Base-by-base conservation (phyloP, 2,797 vertebrate species). In the Oreonectes daqikongensis region DNA sequence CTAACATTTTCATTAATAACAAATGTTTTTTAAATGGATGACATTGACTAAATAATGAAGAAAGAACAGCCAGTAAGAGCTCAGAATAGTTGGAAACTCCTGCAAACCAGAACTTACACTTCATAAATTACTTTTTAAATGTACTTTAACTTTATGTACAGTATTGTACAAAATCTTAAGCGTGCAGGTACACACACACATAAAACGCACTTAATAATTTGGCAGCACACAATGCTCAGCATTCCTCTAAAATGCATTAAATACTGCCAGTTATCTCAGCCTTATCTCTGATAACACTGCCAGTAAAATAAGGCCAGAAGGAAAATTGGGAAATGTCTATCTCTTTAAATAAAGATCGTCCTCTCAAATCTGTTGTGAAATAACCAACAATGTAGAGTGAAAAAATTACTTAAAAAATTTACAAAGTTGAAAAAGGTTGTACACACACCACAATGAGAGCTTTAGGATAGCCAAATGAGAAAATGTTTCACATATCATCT, bases 141-240 rank as follows among this genome's bases (percentile, higher is more conserved):
- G n/a, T n/a, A n/a, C n/a, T 30, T 53, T 20, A 53, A n/a, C 20
- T 11, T 53, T 20, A 12, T 11, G 9, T 53, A 22, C 22, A 11
- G 3, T 44, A 32, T 24, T 48, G 5, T 44, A 69, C 55, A 30
- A 12, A 40, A 42, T 35, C 50, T 22, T 42, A 28, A 57, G 53
- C 44, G 38, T 20, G 26, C 11, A 69, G 20, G 7, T 12, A 15
- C 15, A 32, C 26, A 30, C 35, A 69, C 53, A 75, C 40, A 78
- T 14, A 87, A 2, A 66, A 15, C n/a, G n/a, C n/a, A n/a, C n/a
- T n/a, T n/a, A n/a, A 18, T n/a, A 26, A 24, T 28, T 57, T 57
- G 24, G 26, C 55, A 55, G 3, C 12, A 53, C 10, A 22, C 52
- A 55, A 26, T 10, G 3, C 12, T 55, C 14, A 17, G 26, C 28